Evolutionary conservation across 2,888 invertebrate species (phyloP).

Genomic region (Nomada fucata): DNA sequence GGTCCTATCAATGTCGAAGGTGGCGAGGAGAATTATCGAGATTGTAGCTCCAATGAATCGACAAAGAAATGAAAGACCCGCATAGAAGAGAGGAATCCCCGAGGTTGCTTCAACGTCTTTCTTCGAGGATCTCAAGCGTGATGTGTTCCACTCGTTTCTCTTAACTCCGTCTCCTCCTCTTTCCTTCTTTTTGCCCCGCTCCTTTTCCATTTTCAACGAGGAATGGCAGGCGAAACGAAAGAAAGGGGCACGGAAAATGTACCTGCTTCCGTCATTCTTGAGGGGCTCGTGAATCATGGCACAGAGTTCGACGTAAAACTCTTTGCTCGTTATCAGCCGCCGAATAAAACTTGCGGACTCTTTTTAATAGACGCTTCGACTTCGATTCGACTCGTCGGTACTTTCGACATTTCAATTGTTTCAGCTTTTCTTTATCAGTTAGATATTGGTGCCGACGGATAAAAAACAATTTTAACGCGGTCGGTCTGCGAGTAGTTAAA

Average conservation of each 20-base stretch:
- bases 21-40: slow-evolving; percentile 57
- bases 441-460: neutral
- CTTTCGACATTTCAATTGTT: neutral
- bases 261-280: slow-evolving; percentile 60
- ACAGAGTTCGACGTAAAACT: slow-evolving; percentile 69
- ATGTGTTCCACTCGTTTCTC: slow-evolving; percentile 60
- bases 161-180: neutral
- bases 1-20: slow-evolving; percentile 65
- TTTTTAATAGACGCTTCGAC: slow-evolving; percentile 63
- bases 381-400: neutral
- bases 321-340: slow-evolving; percentile 75
- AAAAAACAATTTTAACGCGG: no score
- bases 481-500: slow-evolving; percentile 33
- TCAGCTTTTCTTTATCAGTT: neutral
- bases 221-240: slow-evolving; percentile 16
- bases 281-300: slow-evolving; percentile 74
- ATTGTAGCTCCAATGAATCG: slow-evolving; percentile 59
- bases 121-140: slow-evolving; percentile 40
- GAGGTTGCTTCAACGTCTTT: slow-evolving; percentile 37
- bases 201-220: neutral
- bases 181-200: neutral
- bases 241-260: slow-evolving; percentile 35
- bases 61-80: slow-evolving; percentile 44
- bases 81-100: slow-evolving; percentile 41
- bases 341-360: slow-evolving; percentile 74